These are phyloP conservation scores for Hycleus phaleratus DNA, from an alignment of 1,140 invertebrate species.

Conservation along the genomic window DNA sequence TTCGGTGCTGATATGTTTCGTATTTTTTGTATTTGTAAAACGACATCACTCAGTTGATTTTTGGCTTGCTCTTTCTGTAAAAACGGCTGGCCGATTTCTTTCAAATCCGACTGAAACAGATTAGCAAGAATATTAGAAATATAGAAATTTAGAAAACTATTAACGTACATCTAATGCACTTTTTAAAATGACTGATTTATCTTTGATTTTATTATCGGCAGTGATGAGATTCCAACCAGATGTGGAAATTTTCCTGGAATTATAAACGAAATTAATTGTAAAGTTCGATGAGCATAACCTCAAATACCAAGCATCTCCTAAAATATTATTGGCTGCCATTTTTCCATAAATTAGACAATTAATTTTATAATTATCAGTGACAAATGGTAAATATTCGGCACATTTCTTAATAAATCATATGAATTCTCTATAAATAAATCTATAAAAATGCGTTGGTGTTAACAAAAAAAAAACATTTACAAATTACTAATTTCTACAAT, in stretches of 20 bases:
- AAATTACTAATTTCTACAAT: too few relatives aligned
- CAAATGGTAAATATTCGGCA: neutral
- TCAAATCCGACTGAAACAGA: slow-evolving; percentile 64
- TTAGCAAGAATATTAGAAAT: slow-evolving; percentile 2
- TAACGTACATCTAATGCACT: slow-evolving; percentile 62
- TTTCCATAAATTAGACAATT: too few relatives aligned
- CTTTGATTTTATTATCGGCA: slow-evolving; percentile 55
- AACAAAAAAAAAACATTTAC: too few relatives aligned
- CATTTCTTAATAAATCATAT: too few relatives aligned
- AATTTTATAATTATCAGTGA: too few relatives aligned
- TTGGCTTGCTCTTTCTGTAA: slow-evolving; percentile 48
- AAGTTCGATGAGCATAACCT: slow-evolving; percentile 12
- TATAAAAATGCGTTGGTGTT: too few relatives aligned
- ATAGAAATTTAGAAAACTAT: slow-evolving; percentile 34
- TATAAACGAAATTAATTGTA: neutral
- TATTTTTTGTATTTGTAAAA: slow-evolving; percentile 82
- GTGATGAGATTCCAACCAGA: slow-evolving; percentile 58
- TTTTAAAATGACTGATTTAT: slow-evolving; percentile 55
- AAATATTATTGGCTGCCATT: neutral
- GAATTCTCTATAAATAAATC: too few relatives aligned
- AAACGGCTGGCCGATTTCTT: slow-evolving; percentile 60
- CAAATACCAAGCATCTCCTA: slow-evolving; percentile 23
- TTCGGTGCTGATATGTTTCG: slow-evolving; percentile 85
- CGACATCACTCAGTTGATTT: slow-evolving; percentile 59
- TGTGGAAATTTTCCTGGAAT: slow-evolving; percentile 58